Base-by-base conservation (phyloP, 1,140 invertebrate genomes). In the Drosophila orena region DNA sequence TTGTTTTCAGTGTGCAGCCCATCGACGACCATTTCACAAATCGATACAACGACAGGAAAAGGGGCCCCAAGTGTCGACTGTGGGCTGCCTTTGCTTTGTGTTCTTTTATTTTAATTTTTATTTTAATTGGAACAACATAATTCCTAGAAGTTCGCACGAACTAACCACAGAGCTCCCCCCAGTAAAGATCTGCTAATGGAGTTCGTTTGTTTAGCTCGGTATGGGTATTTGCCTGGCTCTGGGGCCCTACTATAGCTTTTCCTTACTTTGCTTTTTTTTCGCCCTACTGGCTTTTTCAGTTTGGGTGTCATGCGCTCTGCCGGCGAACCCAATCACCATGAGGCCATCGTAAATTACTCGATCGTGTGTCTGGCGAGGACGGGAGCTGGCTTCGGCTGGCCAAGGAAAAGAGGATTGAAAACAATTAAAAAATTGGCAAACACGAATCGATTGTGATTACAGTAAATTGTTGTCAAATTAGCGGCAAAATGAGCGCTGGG, bases 41-140 rank as follows among this genome's bases (percentile, higher is more conserved):
- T 91, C 88, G 83, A 88, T 91, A 91, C 89, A 91, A 91, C 69
- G 57, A 74, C 68, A 79, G 71, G 53, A 69, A 64, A 20, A 64
- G 54, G 52, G 52, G 34, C 34, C 81, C 81, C 74, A 86, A 86
- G 83, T 88, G 83, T 89, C 61, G 78, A 78, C 77, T 56, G 46
- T 60, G 61, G 52, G 44, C 40, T 52, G 69, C 59, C 65, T 56
- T 72, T 52, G 58, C 56, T 62, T 74, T 64, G 46, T 61, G 58
- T 75, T 78, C n/a, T 77, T 90, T 79, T 89, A 81, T 81, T 85
- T 91, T 81, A 91, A 91, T 84, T 89, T 91, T 91, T 90, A 90
- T 90, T 90, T 90, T 90, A 91, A 91, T 90, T 89, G 89, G 89
- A 91, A 91, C 89, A 91, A 91, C 89, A 91, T 91, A 91, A 91